Evolutionary conservation across 2,888 invertebrate genomes (phyloP), one percentile per base, ranked within the genome.

Genomic region (Chromoteleia sp.): DNA sequence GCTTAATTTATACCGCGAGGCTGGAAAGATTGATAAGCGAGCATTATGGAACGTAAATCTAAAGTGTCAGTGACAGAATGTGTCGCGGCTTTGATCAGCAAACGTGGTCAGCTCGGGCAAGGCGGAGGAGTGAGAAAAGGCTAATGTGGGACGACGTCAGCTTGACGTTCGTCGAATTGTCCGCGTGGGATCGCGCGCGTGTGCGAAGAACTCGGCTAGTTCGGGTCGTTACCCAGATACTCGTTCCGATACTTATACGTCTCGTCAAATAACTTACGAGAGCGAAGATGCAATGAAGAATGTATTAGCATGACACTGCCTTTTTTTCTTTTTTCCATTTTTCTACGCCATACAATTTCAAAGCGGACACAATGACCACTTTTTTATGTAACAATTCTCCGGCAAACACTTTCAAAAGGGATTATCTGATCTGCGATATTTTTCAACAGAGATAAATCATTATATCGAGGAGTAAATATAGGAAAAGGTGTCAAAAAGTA

Each of bases 101-200:
- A 84, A 84, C 83, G 84, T 85, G 83, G 84, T 85, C 85, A 84
- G 86, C 81, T 78, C 85, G 84, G 84, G 83, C 84, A 84, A 48
- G 82, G 83, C 85, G 84, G 86, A 85, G 86, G 85, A 76, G 85
- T 85, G 85, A 86, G 85, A 84, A 85, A 82, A 83, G 84, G 83
- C 83, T 83, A 84, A 87, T 86, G 87, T 86, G 85, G 85, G 86
- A 82, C 79, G 85, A 73, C 76, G 59, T 71, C 50, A 39, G 67
- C 71, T 82, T 50, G 84, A 83, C 84, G 87, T 61, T 63, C 79
- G 70, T 67, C 73, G 58, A 61, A 76, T 68, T 82, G 77, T 84
- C 74, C 84, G 89, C 89, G 89, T 89, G 88, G 89, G 89, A 88
- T 89, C 87, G 58, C 71, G 68, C 77, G 65, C 83, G 87, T 85